These are phyloP conservation scores for Nematolebias whitei DNA, from an alignment of 2,113 vertebrate species.

Conservation along the genomic window DNA sequence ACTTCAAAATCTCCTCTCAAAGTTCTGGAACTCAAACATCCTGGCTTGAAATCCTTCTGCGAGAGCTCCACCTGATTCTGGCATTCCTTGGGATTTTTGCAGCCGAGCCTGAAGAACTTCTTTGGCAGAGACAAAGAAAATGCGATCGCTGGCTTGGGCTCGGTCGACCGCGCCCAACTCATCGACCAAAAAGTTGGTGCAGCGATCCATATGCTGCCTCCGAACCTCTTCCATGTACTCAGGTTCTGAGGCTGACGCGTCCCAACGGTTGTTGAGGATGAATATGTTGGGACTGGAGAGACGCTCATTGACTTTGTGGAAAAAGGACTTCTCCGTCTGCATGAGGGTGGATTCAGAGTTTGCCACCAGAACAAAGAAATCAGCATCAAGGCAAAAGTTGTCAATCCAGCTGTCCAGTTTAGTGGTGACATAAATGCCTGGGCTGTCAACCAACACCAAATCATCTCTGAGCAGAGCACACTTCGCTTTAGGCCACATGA, in stretches of 20 bases:
- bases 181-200: conserved; percentile 93
- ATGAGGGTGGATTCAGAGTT: conserved; percentile 98
- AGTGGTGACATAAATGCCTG: conserved; percentile 96
- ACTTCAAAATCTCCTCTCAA: conserved; percentile 97
- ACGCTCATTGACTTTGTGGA: conserved; percentile 97
- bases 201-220: conserved; percentile 96
- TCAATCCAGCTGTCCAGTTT: conserved; percentile 99
- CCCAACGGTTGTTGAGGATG: conserved; percentile 99
- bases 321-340: conserved; percentile 99
- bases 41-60: conserved; percentile 96
- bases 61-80: conserved; percentile 96
- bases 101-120: conserved; percentile 94
- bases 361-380: conserved; percentile 96
- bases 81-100: conserved; percentile 97
- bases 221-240: conserved; percentile 96
- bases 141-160: conserved; percentile 90
- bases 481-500: conserved; percentile 99
- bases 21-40: conserved; percentile 99
- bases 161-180: conserved; percentile 93
- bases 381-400: conserved; percentile 96
- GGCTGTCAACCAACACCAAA: conserved; percentile 90
- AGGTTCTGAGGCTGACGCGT: conserved; percentile 94
- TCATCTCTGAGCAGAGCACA: conserved; percentile 94
- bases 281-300: conserved; percentile 97
- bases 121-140: conserved; percentile 98